These are phyloP conservation scores for Apis dorsata DNA, from an alignment of 1,140 invertebrate species.

Conservation along the genomic window DNA sequence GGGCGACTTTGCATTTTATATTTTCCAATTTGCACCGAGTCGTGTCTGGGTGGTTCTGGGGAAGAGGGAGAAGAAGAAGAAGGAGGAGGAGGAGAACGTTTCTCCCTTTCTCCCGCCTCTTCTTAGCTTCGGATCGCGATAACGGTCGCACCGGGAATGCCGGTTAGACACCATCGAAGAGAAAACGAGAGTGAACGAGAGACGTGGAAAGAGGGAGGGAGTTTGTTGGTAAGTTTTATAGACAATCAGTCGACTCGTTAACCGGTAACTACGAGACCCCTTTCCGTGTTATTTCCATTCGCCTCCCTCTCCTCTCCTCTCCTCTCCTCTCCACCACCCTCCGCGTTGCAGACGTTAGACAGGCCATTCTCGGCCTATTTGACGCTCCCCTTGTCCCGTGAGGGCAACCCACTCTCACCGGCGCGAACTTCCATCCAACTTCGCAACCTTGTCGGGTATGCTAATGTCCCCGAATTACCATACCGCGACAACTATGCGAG, in stretches of 20 bases:
- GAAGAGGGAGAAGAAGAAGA: not conserved
- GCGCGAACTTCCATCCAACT: constrained; percentile 23
- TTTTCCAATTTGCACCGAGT: constrained; percentile 66
- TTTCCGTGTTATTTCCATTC: constrained; percentile 64
- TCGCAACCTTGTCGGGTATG: constrained; percentile 49
- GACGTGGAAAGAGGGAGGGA: constrained; percentile 26
- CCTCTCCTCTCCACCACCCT: not conserved
- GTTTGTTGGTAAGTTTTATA: constrained; percentile 73
- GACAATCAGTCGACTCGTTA: constrained; percentile 72
- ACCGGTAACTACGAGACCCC: constrained; percentile 64
- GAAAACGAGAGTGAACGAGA: constrained; percentile 37
- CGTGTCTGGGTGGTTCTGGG: constrained; percentile 36
- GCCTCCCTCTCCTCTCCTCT: constrained; percentile 17
- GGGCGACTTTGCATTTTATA: constrained; percentile 62
- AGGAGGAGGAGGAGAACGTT: no score
- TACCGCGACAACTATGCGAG: constrained; percentile 55
- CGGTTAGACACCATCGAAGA: constrained; percentile 42
- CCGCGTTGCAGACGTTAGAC: constrained; percentile 46
- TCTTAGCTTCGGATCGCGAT: constrained; percentile 27
- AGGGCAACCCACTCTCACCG: constrained; percentile 34
- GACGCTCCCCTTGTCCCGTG: constrained; percentile 50
- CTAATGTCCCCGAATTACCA: constrained; percentile 62
- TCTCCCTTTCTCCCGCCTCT: not conserved
- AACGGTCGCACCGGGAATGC: constrained; percentile 54
- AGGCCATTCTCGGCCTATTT: constrained; percentile 57